Evolutionary conservation across 2,888 invertebrate genomes (phyloP).

Genomic region (Pterostichus niger): DNA sequence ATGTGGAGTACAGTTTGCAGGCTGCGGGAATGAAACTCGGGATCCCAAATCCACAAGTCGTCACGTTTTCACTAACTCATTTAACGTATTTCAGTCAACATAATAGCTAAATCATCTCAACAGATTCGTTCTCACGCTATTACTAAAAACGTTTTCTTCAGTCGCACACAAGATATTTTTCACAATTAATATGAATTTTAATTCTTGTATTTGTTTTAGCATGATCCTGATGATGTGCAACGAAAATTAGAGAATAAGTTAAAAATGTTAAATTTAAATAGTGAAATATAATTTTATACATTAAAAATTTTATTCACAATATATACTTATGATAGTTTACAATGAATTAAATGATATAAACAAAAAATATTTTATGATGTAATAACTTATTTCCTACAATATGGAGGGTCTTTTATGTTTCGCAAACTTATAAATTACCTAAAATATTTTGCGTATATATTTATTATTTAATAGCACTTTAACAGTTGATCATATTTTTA

Average conservation of each 20-base stretch:
- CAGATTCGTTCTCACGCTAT: too few species aligned
- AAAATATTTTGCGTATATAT: slow-evolving; percentile 47
- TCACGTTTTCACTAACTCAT: too few species aligned
- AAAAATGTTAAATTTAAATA: slow-evolving; percentile 66
- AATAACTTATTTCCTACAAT: slow-evolving; percentile 59
- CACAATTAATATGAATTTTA: not conserved
- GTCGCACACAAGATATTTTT: too few species aligned
- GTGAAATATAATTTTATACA: slow-evolving; percentile 59
- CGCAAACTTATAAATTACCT: slow-evolving; percentile 63
- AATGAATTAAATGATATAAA: slow-evolving; percentile 66
- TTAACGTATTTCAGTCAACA: too few species aligned
- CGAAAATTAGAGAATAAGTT: slow-evolving; percentile 72
- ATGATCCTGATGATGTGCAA: slow-evolving; percentile 72
- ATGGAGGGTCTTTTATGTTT: slow-evolving; percentile 64
- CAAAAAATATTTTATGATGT: slow-evolving; percentile 50
- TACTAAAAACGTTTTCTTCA: too few species aligned
- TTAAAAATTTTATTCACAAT: slow-evolving; percentile 67
- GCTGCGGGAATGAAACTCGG: too few species aligned
- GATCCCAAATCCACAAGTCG: too few species aligned
- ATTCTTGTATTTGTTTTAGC: slow-evolving; percentile 70
- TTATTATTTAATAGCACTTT: slow-evolving; percentile 66
- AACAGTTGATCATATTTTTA: slow-evolving; percentile 59
- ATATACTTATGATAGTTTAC: slow-evolving; percentile 67
- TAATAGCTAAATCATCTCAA: too few species aligned
- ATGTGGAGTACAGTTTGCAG: too few species aligned